Base-by-base conservation (phyloP, 1,140 invertebrate genomes). In the Trinorchestia longiramus region DNA sequence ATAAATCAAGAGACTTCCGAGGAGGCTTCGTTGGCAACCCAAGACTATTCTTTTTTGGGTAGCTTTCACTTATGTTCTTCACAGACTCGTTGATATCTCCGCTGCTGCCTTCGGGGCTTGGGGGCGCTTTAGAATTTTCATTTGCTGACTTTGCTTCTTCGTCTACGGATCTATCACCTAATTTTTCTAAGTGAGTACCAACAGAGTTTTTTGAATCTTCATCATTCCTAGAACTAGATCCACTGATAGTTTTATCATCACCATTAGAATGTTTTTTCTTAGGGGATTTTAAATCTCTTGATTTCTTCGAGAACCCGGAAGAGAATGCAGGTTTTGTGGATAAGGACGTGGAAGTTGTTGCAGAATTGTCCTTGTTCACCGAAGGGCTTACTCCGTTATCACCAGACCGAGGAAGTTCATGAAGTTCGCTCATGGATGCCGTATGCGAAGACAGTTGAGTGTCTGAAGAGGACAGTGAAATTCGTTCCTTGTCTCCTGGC, bases 391-490 rank as follows among this genome's bases (percentile, higher is more conserved):
- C 40, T n/a, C 92, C 92, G 92, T 94, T 94, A 11, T 94, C 92
- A 40, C 44, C n/a, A 11, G 92, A 19, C 11, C 44, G 43, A 40
- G 92, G 92, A 8, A 94, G 92, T 94, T 94, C 92, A 47, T 45
- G 44, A 94, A 94, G 92, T 45, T 94, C 92, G 43, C 92, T 94
- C 92, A 94, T 94, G 36, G 92, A 94, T 6, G 92, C 92, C 43
- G 92, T 94, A 36, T 94, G 92, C 15, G 92, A 94, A n/a, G 92
- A 94, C 40, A 94, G 40, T 40, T 43, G 92, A 8, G 92, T 94
- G 43, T 94, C 92, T 43, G 92, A 94, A 47, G 92, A 94, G 11
- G 92, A 94, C 40, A 45, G 92, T 40, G 92, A 94, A 94, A 94
- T 94, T 47, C 92, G 41, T 36, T 94, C 92, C 41, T 94, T 94